These are phyloP conservation scores for Choristoneura rosaceana DNA, from an alignment of 2,888 invertebrate species.

Conservation along the genomic window DNA sequence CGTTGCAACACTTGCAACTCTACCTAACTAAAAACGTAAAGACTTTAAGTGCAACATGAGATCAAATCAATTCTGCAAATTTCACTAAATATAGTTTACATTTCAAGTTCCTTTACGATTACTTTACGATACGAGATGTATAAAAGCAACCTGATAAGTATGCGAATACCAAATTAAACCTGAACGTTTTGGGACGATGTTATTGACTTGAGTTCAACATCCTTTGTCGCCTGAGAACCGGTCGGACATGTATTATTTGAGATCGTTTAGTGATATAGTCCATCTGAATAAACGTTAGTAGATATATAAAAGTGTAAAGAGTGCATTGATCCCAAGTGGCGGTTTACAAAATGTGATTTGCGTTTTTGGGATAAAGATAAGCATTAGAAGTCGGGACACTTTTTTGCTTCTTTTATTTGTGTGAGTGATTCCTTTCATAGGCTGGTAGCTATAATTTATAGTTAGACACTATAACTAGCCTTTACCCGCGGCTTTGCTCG, in stretches of 20 bases:
- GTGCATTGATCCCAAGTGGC: slow-evolving; percentile 16
- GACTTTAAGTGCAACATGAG: too few relatives aligned
- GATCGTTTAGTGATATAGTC: slow-evolving; percentile 31
- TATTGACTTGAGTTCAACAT: slow-evolving; percentile 37
- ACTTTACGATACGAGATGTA: neutral
- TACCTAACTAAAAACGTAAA: too few relatives aligned
- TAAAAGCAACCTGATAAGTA: neutral
- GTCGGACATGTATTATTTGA: slow-evolving; percentile 22
- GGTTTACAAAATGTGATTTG: neutral
- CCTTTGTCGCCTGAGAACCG: slow-evolving; percentile 31
- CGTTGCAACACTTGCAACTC: neutral
- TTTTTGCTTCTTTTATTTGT: neutral
- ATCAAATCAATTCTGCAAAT: too few relatives aligned
- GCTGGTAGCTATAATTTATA: too few relatives aligned
- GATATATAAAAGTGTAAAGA: slow-evolving; percentile 6
- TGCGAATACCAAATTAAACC: slow-evolving; percentile 23
- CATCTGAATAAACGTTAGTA: slow-evolving; percentile 17
- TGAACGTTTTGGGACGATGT: slow-evolving; percentile 16
- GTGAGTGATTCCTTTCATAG: too few relatives aligned
- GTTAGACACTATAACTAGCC: too few relatives aligned
- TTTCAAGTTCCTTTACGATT: neutral
- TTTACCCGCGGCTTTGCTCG: too few relatives aligned
- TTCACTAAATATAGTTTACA: neutral
- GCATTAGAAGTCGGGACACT: neutral
- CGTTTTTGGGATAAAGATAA: neutral